Evolutionary conservation across 1,140 invertebrate genomes (phyloP).

Genomic region (Apis florea): DNA sequence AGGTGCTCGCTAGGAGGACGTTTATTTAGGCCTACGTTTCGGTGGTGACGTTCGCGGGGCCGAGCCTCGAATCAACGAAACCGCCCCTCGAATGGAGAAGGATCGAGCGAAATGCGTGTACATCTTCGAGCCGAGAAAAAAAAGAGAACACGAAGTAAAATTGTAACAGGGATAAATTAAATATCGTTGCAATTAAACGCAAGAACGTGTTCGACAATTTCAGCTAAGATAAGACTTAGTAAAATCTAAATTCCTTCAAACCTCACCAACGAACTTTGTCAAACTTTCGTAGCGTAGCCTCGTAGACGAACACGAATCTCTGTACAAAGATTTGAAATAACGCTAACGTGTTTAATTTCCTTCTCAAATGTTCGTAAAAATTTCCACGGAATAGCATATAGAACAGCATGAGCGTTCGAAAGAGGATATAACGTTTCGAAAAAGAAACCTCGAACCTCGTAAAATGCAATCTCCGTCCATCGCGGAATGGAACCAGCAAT

Average conservation of each 20-base stretch:
- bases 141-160: no score
- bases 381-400: no score
- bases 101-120: neutral
- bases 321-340: no score
- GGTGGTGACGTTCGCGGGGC: slow-evolving; percentile 24
- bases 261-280: no score
- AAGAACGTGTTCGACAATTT: neutral
- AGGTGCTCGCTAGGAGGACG: slow-evolving; percentile 52
- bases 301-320: no score
- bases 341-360: neutral
- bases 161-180: neutral
- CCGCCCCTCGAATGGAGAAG: neutral
- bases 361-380: no score
- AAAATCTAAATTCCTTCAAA: no score
- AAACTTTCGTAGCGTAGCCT: no score
- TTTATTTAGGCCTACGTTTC: slow-evolving; percentile 31
- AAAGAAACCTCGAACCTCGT: neutral
- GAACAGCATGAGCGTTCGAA: no score
- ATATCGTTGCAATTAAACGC: neutral
- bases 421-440: no score
- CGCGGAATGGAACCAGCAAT: neutral
- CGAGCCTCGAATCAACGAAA: neutral
- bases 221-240: neutral
- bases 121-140: no score
- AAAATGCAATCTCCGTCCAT: slow-evolving; percentile 1